Evolutionary conservation across 2,113 vertebrate genomes (phyloP), one percentile per base, ranked within the genome.

Genomic region (Elanoides forficatus): DNA sequence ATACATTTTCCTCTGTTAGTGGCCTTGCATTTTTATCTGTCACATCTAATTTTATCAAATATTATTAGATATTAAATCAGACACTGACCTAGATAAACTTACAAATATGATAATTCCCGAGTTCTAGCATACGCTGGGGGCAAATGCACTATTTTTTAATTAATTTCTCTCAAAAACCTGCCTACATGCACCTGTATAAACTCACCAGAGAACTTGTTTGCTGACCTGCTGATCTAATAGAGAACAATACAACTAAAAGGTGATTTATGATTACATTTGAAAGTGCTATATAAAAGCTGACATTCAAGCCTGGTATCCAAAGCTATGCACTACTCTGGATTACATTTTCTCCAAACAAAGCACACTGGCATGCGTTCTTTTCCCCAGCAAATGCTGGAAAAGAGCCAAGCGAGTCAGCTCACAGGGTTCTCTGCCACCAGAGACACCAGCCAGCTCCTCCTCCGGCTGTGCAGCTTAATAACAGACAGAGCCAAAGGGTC

Each of bases 351-450:
- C 80, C 32, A 43, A 56, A 32, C 15, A 25, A 36, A 95, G 62
- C 65, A 60, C 0, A 1, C 23, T 48, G 66, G 27, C 7, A 1
- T 15, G 26, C 0, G 2, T 36, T 72, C 47, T 47, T 85, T 85
- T 56, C 36, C 56, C 34, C 42, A 58, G 72, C 59, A 78, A 50
- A 36, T 6, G 1, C 36, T 80, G 79, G 40, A 42, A 40, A 38
- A 62, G 15, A 76, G 82, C 75, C 95, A 80, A 42, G 56, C 0
- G 2, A 72, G 40, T 23, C 52, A 82, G 45, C 42, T 58, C 47
- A 30, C 40, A 27, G 13, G 30, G 15, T 48, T 34, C 50, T 66
- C 15, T 36, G 81, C 32, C 84, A 38, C 12, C 73, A 42, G 52
- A 48, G 52, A 78, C 42, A 56, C 6, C 52, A 55, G 45, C 8